These are phyloP conservation scores for Euphonia xanthogaster DNA, from an alignment of 2,797 vertebrate genomes.

Conservation along the genomic window DNA sequence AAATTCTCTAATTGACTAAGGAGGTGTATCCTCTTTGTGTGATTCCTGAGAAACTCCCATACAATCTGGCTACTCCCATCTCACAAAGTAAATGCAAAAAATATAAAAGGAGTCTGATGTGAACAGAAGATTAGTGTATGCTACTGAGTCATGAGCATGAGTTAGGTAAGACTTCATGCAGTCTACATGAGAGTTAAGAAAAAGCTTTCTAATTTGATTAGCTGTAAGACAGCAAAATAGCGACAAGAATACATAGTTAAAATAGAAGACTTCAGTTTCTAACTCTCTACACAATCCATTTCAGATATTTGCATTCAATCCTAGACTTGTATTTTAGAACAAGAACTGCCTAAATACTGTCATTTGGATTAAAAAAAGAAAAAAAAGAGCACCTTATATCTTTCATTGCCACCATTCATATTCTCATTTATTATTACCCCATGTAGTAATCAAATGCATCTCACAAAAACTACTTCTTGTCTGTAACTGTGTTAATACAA, in stretches of 20 bases:
- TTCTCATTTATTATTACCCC: background rate
- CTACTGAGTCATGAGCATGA: background rate
- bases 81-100: slow-evolving; percentile 26
- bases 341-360: background rate
- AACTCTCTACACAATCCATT: background rate
- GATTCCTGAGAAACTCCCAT: background rate
- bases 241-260: background rate
- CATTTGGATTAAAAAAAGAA: background rate
- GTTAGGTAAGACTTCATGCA: background rate
- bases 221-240: background rate
- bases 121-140: background rate
- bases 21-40: slow-evolving; percentile 25
- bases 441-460: background rate
- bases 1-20: slow-evolving; percentile 21
- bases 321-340: background rate
- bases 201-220: background rate
- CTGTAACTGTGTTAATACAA: background rate
- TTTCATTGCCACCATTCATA: background rate
- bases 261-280: background rate
- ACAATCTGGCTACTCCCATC: slow-evolving; percentile 2
- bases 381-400: background rate
- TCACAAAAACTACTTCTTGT: background rate
- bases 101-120: background rate
- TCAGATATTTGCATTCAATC: background rate
- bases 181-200: background rate